Evolutionary conservation across 1,140 invertebrate species (phyloP), one percentile per base, ranked within the genome.

Genomic region (Drosophila hydei): DNA sequence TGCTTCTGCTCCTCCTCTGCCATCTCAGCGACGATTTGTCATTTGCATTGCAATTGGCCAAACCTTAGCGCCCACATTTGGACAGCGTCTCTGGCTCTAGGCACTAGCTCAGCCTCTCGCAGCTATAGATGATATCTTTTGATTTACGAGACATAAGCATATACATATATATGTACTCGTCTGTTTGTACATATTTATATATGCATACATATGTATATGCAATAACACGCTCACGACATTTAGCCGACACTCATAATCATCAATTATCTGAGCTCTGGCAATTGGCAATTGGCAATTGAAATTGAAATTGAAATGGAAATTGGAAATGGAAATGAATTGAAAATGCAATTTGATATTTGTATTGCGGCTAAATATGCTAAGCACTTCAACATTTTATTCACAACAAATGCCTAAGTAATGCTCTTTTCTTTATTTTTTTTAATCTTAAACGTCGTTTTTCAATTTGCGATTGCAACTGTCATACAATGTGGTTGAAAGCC

Each of bases 221-320:
- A 48, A 33, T 18, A 58, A 58, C 58, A 63, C 21, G 58, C 74
- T 65, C 79, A 83, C 79, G 79, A 83, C 79, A 76, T 83, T 84
- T 65, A 65, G 65, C 60, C 61, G 52, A 68, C 23, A 84, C 75
- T 85, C 80, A 85, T 80, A 85, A 80, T 85, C 80, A 85, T 85
- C 80, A 85, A 85, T 85, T 84, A 84, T 85, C 79, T 69, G 23
- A 50, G 67, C 79, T 83, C 75, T 76, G 72, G 77, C 38, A 18
- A 64, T 48, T 19, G 36, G 30, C 60, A 60, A 69, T 71, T 63
- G 30, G 60, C 56, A 71, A 51, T 64, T 43, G 7, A 14, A 56
- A 55, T 42, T 4, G n/a, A 42, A 63, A 70, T 55, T 23, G 60
- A 56, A 70, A 56, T 64, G 43, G 51, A 45, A 56, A 43, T 58